Evolutionary conservation across 2,888 invertebrate genomes (phyloP).

Genomic region (Mythimna impura): DNA sequence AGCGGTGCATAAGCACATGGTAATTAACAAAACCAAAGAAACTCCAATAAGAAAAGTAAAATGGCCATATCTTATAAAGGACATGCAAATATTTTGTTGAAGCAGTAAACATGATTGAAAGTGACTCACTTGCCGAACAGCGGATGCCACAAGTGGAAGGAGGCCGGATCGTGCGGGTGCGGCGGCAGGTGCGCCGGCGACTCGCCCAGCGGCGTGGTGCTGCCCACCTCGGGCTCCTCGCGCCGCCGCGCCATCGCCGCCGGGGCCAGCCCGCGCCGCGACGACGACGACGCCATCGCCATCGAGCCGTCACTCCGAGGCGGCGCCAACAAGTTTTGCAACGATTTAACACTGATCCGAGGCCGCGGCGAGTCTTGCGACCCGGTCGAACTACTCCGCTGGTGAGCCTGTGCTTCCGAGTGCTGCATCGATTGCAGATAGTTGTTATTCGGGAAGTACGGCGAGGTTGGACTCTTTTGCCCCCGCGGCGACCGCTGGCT

Average conservation of each 20-base stretch:
- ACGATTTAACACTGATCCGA: constrained; percentile 91
- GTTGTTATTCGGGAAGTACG: constrained; percentile 86
- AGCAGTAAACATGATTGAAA: constrained; percentile 52
- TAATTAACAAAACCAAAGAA: constrained; percentile 57
- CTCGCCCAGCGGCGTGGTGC: constrained; percentile 91
- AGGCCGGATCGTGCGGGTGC: constrained; percentile 88
- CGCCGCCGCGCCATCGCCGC: constrained; percentile 85
- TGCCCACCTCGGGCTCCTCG: constrained; percentile 92
- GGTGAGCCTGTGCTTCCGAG: constrained; percentile 71
- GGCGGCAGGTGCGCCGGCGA: constrained; percentile 78
- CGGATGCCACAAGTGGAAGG: constrained; percentile 95
- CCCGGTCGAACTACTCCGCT: constrained; percentile 75
- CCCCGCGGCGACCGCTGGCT: constrained; percentile 82
- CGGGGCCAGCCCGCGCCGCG: constrained; percentile 75
- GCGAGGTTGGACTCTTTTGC: constrained; percentile 86
- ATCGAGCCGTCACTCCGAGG: constrained; percentile 69
- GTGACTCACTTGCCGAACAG: constrained; percentile 95
- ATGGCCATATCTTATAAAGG: constrained; percentile 47
- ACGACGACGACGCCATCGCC: constrained; percentile 78
- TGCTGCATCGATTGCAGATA: constrained; percentile 84
- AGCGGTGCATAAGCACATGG: constrained; percentile 30
- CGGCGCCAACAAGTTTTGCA: constrained; percentile 91
- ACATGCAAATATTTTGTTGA: constrained; percentile 57
- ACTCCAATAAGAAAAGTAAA: constrained; percentile 51
- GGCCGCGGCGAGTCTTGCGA: constrained; percentile 89